These are phyloP conservation scores for Drosophila nigricruria DNA, from an alignment of 2,888 invertebrate genomes.

Conservation along the genomic window DNA sequence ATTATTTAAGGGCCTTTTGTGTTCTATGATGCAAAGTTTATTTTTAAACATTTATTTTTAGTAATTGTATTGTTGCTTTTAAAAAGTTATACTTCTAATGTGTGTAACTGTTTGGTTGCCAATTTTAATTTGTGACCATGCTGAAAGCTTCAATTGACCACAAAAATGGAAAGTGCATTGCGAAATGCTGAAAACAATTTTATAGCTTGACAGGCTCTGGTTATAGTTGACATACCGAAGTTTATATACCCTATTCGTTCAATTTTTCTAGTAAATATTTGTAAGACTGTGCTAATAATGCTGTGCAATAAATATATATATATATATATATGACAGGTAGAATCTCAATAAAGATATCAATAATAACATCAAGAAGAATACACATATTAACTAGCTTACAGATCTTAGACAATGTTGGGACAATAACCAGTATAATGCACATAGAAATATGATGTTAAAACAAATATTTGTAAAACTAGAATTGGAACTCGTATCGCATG, in stretches of 20 bases:
- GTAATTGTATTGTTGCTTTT: not conserved
- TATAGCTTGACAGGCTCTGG: no score
- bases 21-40: not conserved
- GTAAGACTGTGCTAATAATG: no score
- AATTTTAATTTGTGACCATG: not conserved
- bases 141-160: not conserved
- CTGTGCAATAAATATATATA: no score
- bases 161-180: not conserved
- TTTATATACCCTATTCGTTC: not conserved
- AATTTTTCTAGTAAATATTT: not conserved
- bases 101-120: not conserved
- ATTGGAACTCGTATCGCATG: not conserved
- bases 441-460: not conserved
- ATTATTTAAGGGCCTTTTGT: not conserved
- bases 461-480: not conserved
- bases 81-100: not conserved
- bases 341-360: no score
- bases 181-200: not conserved
- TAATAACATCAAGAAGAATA: no score
- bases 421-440: not conserved
- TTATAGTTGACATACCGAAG: not conserved
- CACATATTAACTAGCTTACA: not conserved
- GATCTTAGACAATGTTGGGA: not conserved
- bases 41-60: not conserved
- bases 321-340: no score